Conservation (phyloP, 1,140 invertebrate species). For the Choristoneura fumiferana region DNA sequence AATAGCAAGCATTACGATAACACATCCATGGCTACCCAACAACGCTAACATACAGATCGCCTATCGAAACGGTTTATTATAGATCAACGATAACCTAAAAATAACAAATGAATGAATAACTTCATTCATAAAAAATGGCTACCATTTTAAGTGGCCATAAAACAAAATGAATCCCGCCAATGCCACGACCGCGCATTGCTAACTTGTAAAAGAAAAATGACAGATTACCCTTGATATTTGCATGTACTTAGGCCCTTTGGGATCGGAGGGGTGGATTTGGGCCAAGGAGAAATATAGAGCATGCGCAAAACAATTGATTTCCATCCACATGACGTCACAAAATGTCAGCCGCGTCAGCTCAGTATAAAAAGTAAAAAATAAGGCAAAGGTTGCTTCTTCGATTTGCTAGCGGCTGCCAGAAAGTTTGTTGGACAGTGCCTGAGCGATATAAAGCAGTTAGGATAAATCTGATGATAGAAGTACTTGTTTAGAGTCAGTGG, state of each 20-base stretch:
- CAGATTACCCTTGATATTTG: too few relatives aligned
- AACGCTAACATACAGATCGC: background rate
- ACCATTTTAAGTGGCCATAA: constrained; percentile 51
- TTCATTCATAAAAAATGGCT: constrained; percentile 66
- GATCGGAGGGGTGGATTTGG: constrained; percentile 16
- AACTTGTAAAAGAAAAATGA: constrained; percentile 27
- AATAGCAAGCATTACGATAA: too few relatives aligned
- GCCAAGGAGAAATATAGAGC: constrained; percentile 62
- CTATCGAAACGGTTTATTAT: background rate
- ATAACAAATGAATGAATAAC: constrained; percentile 58
- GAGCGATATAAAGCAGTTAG: background rate
- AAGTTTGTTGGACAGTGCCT: constrained; percentile 9
- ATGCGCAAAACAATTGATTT: constrained; percentile 67
- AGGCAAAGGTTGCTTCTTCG: constrained; percentile 37
- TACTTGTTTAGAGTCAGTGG: constrained; percentile 29
- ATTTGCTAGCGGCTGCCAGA: constrained; percentile 36
- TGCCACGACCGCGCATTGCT: constrained; percentile 35
- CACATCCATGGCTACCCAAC: too few relatives aligned
- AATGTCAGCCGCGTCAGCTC: constrained; percentile 55
- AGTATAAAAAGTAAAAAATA: constrained; percentile 70
- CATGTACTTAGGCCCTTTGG: too few relatives aligned
- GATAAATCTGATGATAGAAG: constrained; percentile 12
- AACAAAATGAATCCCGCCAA: constrained; percentile 45
- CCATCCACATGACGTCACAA: constrained; percentile 63
- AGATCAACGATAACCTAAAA: constrained; percentile 37